Conservation (phyloP, 1,140 invertebrate genomes). For the Drosophila cardini region DNA sequence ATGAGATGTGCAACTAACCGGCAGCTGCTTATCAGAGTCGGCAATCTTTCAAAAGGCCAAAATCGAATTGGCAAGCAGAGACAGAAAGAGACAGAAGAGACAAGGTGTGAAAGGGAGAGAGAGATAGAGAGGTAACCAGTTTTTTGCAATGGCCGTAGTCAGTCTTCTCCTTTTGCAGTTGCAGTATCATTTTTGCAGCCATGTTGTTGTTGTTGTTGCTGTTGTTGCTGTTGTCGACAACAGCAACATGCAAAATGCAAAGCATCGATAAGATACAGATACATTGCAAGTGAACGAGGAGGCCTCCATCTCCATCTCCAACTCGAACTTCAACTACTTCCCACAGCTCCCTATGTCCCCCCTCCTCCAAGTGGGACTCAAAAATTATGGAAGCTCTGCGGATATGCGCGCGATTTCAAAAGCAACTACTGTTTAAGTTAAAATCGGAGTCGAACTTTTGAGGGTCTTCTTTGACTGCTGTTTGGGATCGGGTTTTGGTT, state of each 20-base stretch:
- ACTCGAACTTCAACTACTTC: not conserved
- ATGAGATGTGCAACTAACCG: constrained; percentile 29
- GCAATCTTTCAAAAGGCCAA: constrained; percentile 72
- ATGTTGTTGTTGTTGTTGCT: constrained; percentile 63
- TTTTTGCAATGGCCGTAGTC: constrained; percentile 66
- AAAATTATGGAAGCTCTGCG: constrained; percentile 83
- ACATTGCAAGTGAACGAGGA: constrained; percentile 5
- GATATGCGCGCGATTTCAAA: constrained; percentile 80
- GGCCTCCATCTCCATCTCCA: not conserved
- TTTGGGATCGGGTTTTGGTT: not conserved
- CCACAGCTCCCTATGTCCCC: constrained; percentile 1
- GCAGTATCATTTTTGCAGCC: constrained; percentile 23
- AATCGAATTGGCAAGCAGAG: constrained; percentile 42
- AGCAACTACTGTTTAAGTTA: constrained; percentile 78
- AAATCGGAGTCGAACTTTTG: not conserved
- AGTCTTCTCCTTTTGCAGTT: constrained; percentile 4
- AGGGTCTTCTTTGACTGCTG: constrained; percentile 2
- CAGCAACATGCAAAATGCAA: constrained; percentile 82
- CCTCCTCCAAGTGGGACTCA: not conserved
- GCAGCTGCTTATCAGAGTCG: constrained; percentile 66
- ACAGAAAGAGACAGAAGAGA: not conserved
- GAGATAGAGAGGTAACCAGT: constrained; percentile 54
- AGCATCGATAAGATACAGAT: constrained; percentile 80
- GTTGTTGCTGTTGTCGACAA: constrained; percentile 61
- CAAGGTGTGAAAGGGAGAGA: constrained; percentile 2